Evolutionary conservation across 2,113 vertebrate species (phyloP).

Genomic region (Gymnogyps californianus): DNA sequence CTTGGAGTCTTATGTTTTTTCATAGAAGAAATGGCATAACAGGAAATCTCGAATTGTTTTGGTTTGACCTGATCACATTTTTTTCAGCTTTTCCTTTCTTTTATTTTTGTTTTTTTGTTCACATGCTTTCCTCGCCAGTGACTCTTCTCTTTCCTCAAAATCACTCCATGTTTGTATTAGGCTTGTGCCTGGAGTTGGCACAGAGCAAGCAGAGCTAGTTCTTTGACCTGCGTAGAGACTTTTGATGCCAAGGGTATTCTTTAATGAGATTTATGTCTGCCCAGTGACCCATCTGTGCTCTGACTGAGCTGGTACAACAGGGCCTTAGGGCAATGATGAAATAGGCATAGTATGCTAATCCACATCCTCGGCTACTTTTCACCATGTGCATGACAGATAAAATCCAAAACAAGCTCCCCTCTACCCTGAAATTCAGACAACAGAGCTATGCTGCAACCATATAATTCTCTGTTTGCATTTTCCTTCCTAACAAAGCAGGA

Average conservation of each 20-base stretch:
- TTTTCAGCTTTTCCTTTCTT: background rate
- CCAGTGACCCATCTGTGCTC: background rate
- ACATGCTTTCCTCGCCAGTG: background rate
- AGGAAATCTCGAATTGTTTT: background rate
- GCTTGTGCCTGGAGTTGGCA: background rate
- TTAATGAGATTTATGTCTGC: constrained; percentile 30
- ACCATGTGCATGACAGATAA: background rate
- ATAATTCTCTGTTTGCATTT: background rate
- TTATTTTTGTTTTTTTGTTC: background rate
- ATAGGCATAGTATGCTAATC: background rate
- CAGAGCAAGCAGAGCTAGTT: background rate
- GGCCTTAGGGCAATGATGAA: background rate
- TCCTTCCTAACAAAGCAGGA: background rate
- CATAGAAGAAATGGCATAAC: background rate
- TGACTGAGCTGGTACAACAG: background rate
- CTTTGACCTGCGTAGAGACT: constrained; percentile 19
- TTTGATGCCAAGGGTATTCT: background rate
- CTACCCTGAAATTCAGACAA: background rate
- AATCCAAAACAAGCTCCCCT: background rate
- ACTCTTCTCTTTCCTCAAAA: background rate
- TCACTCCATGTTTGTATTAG: background rate
- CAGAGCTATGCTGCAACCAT: background rate
- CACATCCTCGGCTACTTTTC: background rate
- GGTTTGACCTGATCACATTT: background rate
- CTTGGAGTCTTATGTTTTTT: background rate